Evolutionary conservation across 1,140 invertebrate genomes (phyloP), one percentile per base, ranked within the genome.

Genomic region (Carcinoscorpius rotundicauda): DNA sequence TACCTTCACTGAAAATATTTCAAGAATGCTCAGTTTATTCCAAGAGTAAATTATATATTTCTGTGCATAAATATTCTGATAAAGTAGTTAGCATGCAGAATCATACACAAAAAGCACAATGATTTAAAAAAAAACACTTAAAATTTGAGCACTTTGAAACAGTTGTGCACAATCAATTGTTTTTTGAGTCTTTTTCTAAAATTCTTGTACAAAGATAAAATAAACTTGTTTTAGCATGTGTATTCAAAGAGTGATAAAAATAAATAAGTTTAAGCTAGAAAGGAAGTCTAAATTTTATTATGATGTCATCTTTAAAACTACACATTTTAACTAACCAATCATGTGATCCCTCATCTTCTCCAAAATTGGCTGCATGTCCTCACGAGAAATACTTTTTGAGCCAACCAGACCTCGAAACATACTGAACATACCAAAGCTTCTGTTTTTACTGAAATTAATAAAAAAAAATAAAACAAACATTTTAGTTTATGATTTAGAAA

Each of bases 281-380:
- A 4, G n/a, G 48, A 61, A 52, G 6, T 10, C 9, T n/a, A 62
- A 9, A 55, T 55, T 48, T 5, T 51, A 58, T 57, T 58, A 2
- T 29, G 29, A 29, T 29, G 29, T 29, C 2, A 29, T 29, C 29
- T 29, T 29, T 29, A 29, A 29, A 29, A 29, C 29, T 29, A 29
- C 29, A 29, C 29, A 62, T 9, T 51, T 53, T 51, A 49, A 51
- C 51, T 77, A n/a, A 82, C 83, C 74, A 70, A 99, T 98, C 50
- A 99, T 81, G 78, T 97, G 95, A 76, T 99, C 96, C 67, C 88
- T 89, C 79, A 99, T 82, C 78, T 98, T 97, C 60, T 98, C 94
- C 66, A 99, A 77, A 53, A 86, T 87, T 0, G 95, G 89, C 67
- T 84, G 78, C 81, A 99, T 86, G 63, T 89, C 80, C 56, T 77